Base-by-base conservation (phyloP, 2,797 vertebrate genomes). In the Masticophis lateralis region DNA sequence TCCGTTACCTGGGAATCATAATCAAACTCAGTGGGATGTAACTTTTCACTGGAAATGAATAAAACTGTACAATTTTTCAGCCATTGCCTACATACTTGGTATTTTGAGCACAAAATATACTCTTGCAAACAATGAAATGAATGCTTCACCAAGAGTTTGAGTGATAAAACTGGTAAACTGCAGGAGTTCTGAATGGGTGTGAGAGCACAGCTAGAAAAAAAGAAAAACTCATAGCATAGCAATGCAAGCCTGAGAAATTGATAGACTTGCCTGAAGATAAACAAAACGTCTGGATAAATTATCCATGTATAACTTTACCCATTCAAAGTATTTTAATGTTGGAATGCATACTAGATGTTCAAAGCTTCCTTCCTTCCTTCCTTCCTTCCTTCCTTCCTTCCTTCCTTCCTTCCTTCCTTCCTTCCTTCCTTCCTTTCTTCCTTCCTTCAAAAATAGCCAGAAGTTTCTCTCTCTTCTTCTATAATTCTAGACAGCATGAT, bases 161-260 rank as follows among this genome's bases (percentile, higher is more conserved):
- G 60, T 47, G 60, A 93, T 74, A 20, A 93, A 91, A 91, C 87
- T 51, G 63, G n/a, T 22, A 61, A 51, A 20, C 47, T 27, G 47
- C 22, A 63, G 69, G 14, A 86, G 22, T 55, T 83, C 60, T 83
- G 10, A 37, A 79, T 12, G 32, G 59, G 5, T 51, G 53, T 83
- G 66, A 13, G 28, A 93, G 55, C 61, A 93, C 83, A 93, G 74
- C 83, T 93, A 51, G 79, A 90, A 69, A 93, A 93, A 90, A 43
- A 74, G 37, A 83, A 28, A 28, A 66, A 5, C 61, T 11, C 27
- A 14, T 66, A 66, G 27, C 27, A n/a, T 66, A 90, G 18, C 7
- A 86, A 69, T n/a, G 27, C 20, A 51, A 47, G 87, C 56, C 89
- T 69, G 86, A 59, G 55, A 74, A 16, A 43, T n/a, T 74, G 61